phyloP scores from a whole-genome alignment of 2,888 invertebrate species.

The Drosophila greeni region DNA sequence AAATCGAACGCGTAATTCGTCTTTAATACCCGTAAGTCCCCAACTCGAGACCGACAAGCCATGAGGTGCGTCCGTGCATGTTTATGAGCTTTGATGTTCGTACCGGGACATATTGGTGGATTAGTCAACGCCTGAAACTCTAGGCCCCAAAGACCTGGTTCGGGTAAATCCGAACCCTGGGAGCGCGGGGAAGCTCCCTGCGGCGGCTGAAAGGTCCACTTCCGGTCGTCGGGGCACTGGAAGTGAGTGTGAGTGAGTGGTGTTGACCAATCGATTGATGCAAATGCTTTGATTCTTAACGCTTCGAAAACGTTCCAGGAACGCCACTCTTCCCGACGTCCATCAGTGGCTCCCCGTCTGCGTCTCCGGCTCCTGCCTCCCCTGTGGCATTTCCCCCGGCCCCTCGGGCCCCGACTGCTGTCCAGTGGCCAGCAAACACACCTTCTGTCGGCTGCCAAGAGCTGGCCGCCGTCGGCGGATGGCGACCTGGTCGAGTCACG shows the following conservation, averaged over 20 bases:
- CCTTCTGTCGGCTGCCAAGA: constrained; percentile 55
- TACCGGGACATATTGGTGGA: constrained; percentile 19
- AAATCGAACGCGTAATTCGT: constrained; percentile 64
- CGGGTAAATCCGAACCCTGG: constrained; percentile 16
- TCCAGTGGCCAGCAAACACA: constrained; percentile 64
- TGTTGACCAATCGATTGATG: constrained; percentile 44
- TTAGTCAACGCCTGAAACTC: constrained; percentile 22
- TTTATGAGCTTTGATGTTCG: constrained; percentile 55
- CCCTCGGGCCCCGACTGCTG: constrained; percentile 22
- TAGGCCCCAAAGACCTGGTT: constrained; percentile 3
- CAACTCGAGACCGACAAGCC: not conserved
- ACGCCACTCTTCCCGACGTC: constrained; percentile 50
- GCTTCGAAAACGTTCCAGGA: constrained; percentile 64
- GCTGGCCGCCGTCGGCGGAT: constrained; percentile 26
- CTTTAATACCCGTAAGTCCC: constrained; percentile 23
- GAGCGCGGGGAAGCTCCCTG: constrained; percentile 8
- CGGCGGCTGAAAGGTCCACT: constrained; percentile 40
- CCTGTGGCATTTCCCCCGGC: constrained; percentile 19
- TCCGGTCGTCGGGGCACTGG: constrained; percentile 38
- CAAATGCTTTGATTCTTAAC: constrained; percentile 50
- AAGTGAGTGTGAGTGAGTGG: constrained; percentile 39
- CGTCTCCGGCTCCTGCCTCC: constrained; percentile 5
- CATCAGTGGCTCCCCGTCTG: constrained; percentile 53
- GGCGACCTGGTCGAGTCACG: constrained; percentile 70
- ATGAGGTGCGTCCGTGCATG: constrained; percentile 53